Percentiles rank a stretch among this genome's conserved stretches.
These are phyloP conservation scores for Coregonus suidteri DNA, from an alignment of 2,797 vertebrate species.

Conservation along the genomic window DNA sequence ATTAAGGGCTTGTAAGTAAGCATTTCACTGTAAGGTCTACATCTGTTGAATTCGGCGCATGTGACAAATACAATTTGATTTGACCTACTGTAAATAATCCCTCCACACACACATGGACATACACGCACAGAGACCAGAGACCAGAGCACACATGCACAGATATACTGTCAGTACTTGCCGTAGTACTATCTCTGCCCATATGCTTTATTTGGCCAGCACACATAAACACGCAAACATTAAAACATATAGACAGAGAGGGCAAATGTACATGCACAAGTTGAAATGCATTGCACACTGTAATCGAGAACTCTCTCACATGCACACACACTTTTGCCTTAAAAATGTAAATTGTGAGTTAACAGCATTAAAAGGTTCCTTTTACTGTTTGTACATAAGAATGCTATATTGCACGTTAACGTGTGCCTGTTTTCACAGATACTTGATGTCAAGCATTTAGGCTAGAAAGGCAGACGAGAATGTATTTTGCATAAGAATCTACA, in stretches of 20 bases:
- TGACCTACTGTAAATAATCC: constrained; percentile 43
- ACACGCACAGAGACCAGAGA: constrained; percentile 29
- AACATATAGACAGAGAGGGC: neutral
- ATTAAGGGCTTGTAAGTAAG: too few species aligned
- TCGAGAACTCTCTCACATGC: neutral
- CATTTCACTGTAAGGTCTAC: too few species aligned
- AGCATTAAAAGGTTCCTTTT: neutral
- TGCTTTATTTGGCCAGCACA: neutral
- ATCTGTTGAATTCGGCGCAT: too few species aligned
- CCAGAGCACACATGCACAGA: constrained; percentile 23
- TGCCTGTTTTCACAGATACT: neutral
- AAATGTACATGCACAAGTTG: neutral
- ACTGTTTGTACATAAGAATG: neutral
- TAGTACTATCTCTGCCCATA: neutral
- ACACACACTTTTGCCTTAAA: neutral
- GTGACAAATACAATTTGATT: too few species aligned
- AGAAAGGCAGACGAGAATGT: constrained; percentile 60
- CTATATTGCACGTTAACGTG: neutral
- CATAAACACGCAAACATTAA: neutral
- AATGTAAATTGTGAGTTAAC: neutral
- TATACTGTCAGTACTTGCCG: neutral
- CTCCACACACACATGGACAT: constrained; percentile 5
- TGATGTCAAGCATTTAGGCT: constrained; percentile 10
- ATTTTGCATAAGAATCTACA: constrained; percentile 65
- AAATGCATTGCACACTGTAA: neutral